A percentile compares a stretch with the other conserved stretches of the same genome.
Conservation (phyloP, 1,140 invertebrate species). For the Atta cephalotes region DNA sequence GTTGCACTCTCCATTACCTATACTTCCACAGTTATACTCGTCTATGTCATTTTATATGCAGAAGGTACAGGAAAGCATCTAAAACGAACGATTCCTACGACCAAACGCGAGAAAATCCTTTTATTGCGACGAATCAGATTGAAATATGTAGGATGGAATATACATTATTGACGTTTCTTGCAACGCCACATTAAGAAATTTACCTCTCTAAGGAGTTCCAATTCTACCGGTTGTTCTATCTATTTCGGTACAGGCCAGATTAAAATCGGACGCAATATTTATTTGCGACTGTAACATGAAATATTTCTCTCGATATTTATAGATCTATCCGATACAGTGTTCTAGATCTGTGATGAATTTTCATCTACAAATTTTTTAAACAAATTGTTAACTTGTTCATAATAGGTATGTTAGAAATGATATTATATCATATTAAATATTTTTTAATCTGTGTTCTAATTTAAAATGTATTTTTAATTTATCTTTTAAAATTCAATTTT, state of each 20-base stretch:
- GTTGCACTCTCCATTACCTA: background rate
- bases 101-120: conserved; percentile 18
- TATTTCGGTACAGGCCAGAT: conserved; percentile 37
- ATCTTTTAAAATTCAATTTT: background rate
- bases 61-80: background rate
- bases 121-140: conserved; percentile 4
- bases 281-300: conserved; percentile 29
- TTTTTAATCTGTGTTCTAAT: background rate
- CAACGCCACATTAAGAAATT: conserved; percentile 12
- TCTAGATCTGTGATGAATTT: conserved; percentile 22
- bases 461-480: background rate
- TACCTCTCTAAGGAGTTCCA: background rate
- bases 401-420: background rate
- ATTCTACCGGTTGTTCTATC: conserved; percentile 3
- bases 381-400: conserved; percentile 4
- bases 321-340: conserved; percentile 13
- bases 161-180: conserved; percentile 6
- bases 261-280: conserved; percentile 50
- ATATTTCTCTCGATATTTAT: conserved; percentile 41
- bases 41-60: conserved; percentile 8
- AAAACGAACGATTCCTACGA: background rate
- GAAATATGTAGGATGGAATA: conserved; percentile 2
- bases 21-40: background rate
- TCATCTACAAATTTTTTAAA: background rate
- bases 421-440: background rate